Evolutionary conservation across 2,888 invertebrate genomes (phyloP).

Genomic region (Xestoiulus laeticollis): DNA sequence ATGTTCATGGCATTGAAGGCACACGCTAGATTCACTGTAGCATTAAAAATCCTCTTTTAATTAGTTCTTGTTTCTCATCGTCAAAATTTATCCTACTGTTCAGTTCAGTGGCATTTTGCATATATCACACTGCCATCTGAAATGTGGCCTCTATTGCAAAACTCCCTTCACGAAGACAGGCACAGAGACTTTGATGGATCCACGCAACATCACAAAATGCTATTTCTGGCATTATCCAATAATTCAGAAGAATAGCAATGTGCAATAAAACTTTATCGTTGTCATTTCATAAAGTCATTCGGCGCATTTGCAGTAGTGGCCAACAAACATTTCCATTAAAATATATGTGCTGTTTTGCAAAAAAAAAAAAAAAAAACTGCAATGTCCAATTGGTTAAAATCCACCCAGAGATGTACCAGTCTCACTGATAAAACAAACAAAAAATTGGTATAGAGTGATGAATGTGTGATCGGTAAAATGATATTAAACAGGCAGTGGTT

Average conservation of each 20-base stretch:
- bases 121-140: background rate
- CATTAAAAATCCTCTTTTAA: background rate
- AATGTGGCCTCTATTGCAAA: background rate
- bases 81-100: background rate
- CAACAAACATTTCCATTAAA: background rate
- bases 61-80: background rate
- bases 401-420: background rate
- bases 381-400: background rate
- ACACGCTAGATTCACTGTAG: background rate
- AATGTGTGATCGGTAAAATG: background rate
- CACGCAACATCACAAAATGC: background rate
- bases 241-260: background rate
- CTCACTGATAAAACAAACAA: background rate
- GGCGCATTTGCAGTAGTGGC: background rate
- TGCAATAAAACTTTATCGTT: background rate
- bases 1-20: slow-evolving; percentile 60
- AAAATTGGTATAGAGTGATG: background rate
- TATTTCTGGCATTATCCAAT: background rate
- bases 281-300: background rate
- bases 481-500: background rate
- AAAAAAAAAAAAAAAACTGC: too few relatives aligned
- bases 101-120: background rate
- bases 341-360: background rate
- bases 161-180: background rate
- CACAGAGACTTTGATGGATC: background rate